Conservation (phyloP, 2,888 invertebrate species). For the Drosophila melanosoma region DNA sequence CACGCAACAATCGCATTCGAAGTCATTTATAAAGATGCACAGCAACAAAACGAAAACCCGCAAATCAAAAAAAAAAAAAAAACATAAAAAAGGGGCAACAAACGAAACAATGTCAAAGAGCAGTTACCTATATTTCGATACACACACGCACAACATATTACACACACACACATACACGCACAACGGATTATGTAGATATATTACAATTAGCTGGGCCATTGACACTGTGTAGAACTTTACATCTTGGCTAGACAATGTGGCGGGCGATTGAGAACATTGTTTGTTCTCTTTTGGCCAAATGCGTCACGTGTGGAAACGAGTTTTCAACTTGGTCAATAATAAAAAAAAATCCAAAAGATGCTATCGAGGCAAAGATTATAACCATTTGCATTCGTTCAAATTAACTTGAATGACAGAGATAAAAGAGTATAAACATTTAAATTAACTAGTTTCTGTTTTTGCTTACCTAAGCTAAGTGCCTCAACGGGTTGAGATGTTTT, state of each 20-base stretch:
- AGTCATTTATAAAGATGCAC: slow-evolving; percentile 62
- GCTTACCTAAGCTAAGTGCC: slow-evolving; percentile 36
- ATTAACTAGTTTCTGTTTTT: slow-evolving; percentile 54
- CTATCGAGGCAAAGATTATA: slow-evolving; percentile 10
- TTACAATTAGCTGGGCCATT: slow-evolving; percentile 56
- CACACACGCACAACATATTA: slow-evolving; percentile 1
- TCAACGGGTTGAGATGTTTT: slow-evolving; percentile 42
- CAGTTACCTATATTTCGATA: slow-evolving; percentile 51
- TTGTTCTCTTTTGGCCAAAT: slow-evolving; percentile 7
- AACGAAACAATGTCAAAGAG: slow-evolving; percentile 68
- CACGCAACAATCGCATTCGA: slow-evolving; percentile 34
- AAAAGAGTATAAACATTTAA: slow-evolving; percentile 69
- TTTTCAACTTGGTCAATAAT: slow-evolving; percentile 31
- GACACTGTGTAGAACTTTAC: slow-evolving; percentile 62
- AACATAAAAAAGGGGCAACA: slow-evolving; percentile 56
- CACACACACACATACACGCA: neutral
- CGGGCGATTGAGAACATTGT: slow-evolving; percentile 49
- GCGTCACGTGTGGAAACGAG: slow-evolving; percentile 50
- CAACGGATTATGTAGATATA: neutral
- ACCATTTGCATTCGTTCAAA: slow-evolving; percentile 72
- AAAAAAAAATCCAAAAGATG: slow-evolving; percentile 17
- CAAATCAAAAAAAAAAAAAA: slow-evolving; percentile 41
- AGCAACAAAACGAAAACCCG: slow-evolving; percentile 41
- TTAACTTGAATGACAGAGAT: slow-evolving; percentile 67
- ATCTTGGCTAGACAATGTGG: slow-evolving; percentile 64